A percentile compares a stretch with the other conserved stretches of the same genome.
Evolutionary conservation across 2,888 invertebrate species (phyloP).

Genomic region (Ennomos fuscantarius): DNA sequence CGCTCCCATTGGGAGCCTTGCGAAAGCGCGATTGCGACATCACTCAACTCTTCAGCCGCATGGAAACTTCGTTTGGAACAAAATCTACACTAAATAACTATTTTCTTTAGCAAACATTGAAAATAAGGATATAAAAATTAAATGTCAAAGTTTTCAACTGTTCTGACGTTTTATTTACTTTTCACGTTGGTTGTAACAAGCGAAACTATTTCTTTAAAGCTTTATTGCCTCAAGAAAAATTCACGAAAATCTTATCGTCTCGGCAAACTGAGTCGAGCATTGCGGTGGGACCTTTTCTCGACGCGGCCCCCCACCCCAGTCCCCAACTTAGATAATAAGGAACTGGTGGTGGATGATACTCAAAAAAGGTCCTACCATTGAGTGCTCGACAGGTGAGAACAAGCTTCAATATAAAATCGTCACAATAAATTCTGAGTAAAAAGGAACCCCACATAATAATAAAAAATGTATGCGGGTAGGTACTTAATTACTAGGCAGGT

Average conservation of each 20-base stretch:
- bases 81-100: conserved; percentile 36
- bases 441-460: not conserved
- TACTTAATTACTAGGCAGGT: too few relatives aligned
- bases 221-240: too few relatives aligned
- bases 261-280: too few relatives aligned
- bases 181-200: conserved; percentile 25
- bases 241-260: too few relatives aligned
- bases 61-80: conserved; percentile 32
- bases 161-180: conserved; percentile 43
- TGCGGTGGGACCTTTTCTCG: too few relatives aligned
- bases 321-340: too few relatives aligned
- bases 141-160: conserved; percentile 58
- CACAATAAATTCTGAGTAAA: not conserved
- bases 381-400: too few relatives aligned
- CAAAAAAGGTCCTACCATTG: too few relatives aligned
- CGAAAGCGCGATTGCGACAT: conserved; percentile 57
- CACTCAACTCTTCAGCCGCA: conserved; percentile 34
- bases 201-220: conserved; percentile 21
- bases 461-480: too few relatives aligned
- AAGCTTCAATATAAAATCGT: not conserved
- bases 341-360: too few relatives aligned
- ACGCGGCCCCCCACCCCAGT: too few relatives aligned
- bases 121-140: conserved; percentile 55
- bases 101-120: conserved; percentile 49
- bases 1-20: conserved; percentile 41